These are phyloP conservation scores for Amblyteles armatorius DNA, from an alignment of 2,888 invertebrate genomes.

Conservation along the genomic window DNA sequence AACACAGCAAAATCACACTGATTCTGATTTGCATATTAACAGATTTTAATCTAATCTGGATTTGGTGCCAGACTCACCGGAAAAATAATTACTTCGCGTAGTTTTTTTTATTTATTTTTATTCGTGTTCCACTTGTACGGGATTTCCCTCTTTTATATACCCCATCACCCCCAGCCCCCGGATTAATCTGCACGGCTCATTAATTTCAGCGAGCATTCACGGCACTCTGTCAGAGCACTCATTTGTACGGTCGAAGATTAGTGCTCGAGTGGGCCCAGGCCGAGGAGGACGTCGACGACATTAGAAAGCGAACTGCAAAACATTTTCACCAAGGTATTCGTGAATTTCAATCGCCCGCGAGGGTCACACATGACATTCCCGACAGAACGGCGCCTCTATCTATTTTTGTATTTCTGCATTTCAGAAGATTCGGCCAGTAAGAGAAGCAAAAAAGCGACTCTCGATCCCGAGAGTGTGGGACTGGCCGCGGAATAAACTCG, in stretches of 20 bases:
- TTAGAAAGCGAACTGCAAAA: constrained; percentile 94
- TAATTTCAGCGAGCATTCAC: constrained; percentile 93
- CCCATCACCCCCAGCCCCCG: no score
- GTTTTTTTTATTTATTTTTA: no score
- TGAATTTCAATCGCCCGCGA: constrained; percentile 43
- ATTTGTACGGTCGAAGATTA: constrained; percentile 97
- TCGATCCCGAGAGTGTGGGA: constrained; percentile 79
- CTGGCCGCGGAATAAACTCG: constrained; percentile 71
- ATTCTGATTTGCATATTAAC: no score
- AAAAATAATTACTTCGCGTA: not conserved
- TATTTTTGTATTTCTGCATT: constrained; percentile 35
- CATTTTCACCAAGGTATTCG: constrained; percentile 85
- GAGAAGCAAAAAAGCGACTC: constrained; percentile 76
- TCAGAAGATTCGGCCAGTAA: constrained; percentile 72
- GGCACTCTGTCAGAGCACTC: constrained; percentile 97
- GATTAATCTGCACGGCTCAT: not conserved
- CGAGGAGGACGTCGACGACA: constrained; percentile 91
- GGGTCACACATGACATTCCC: constrained; percentile 42
- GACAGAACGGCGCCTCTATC: constrained; percentile 16
- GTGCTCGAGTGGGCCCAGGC: constrained; percentile 98
- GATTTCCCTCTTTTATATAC: no score
- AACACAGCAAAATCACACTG: no score
- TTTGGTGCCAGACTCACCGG: not conserved
- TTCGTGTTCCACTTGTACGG: no score
- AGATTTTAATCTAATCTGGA: no score